Conservation (phyloP, 2,113 vertebrate species). For the Danio rerio region DNA sequence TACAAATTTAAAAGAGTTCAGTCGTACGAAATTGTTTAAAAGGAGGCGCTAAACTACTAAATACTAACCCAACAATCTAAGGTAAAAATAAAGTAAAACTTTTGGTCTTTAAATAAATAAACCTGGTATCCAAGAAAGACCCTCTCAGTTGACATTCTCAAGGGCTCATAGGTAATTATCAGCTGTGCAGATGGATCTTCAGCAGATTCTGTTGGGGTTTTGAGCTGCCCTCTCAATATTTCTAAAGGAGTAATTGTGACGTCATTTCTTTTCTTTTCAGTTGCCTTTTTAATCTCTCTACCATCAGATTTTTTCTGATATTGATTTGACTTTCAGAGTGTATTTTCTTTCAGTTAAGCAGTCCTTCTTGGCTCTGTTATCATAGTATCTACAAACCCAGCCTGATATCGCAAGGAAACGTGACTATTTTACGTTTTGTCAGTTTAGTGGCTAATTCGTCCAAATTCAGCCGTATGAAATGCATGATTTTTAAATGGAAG, state of each 20-base stretch:
- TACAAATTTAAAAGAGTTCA: too few relatives aligned
- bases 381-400: too few relatives aligned
- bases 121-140: constrained; percentile 40
- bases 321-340: not conserved
- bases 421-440: too few relatives aligned
- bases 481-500: too few relatives aligned
- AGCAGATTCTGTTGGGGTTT: not conserved
- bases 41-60: too few relatives aligned
- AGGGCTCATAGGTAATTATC: constrained; percentile 82
- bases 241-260: constrained; percentile 4
- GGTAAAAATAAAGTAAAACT: not conserved
- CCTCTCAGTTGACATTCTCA: constrained; percentile 56
- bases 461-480: too few relatives aligned
- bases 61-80: not conserved
- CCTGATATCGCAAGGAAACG: too few relatives aligned
- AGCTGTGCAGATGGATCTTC: too few relatives aligned
- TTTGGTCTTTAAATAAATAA: not conserved
- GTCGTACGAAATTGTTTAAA: too few relatives aligned
- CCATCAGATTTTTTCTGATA: not conserved
- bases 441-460: too few relatives aligned
- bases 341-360: not conserved
- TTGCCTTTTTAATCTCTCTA: constrained; percentile 4
- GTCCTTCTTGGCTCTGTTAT: not conserved
- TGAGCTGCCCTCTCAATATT: not conserved
- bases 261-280: constrained; percentile 7